These are phyloP conservation scores for Choristoneura rosaceana DNA, from an alignment of 2,888 invertebrate genomes.

Conservation along the genomic window DNA sequence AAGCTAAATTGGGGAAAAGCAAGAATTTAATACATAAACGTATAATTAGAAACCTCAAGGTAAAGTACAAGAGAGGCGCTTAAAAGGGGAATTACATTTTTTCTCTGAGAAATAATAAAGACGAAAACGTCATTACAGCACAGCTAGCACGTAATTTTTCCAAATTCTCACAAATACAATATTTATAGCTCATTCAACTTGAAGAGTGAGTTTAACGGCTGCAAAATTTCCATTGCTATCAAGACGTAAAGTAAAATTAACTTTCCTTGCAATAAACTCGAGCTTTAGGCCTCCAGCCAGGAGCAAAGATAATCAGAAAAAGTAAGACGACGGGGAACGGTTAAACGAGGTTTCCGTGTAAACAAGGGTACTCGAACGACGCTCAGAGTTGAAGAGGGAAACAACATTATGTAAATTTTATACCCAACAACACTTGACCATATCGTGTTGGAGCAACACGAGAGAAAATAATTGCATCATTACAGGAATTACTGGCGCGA, in stretches of 20 bases:
- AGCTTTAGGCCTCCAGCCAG: conserved; percentile 27
- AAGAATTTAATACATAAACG: background rate
- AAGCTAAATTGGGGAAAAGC: background rate
- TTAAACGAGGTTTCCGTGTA: conserved; percentile 47
- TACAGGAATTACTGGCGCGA: conserved; percentile 65
- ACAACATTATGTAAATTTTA: conserved; percentile 63
- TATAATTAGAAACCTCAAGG: background rate
- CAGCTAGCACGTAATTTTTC: conserved; percentile 15
- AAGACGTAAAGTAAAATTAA: conserved; percentile 39
- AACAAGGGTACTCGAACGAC: conserved; percentile 49
- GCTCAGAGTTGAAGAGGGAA: conserved; percentile 46
- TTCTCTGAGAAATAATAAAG: conserved; percentile 38
- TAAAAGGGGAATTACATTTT: conserved; percentile 41
- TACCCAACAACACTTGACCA: conserved; percentile 61
- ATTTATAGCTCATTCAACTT: conserved; percentile 31
- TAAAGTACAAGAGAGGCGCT: conserved; percentile 44
- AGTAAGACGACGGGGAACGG: conserved; percentile 44
- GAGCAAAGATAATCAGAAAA: conserved; percentile 50
- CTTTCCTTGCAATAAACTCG: conserved; percentile 37
- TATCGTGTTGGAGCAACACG: conserved; percentile 58
- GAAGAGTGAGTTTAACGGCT: conserved; percentile 19
- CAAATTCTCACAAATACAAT: conserved; percentile 27
- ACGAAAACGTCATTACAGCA: background rate
- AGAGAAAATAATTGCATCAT: conserved; percentile 71
- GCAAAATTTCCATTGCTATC: conserved; percentile 20